phyloP scores from a whole-genome alignment of 2,113 vertebrate genomes.

The Amazona vittata region DNA sequence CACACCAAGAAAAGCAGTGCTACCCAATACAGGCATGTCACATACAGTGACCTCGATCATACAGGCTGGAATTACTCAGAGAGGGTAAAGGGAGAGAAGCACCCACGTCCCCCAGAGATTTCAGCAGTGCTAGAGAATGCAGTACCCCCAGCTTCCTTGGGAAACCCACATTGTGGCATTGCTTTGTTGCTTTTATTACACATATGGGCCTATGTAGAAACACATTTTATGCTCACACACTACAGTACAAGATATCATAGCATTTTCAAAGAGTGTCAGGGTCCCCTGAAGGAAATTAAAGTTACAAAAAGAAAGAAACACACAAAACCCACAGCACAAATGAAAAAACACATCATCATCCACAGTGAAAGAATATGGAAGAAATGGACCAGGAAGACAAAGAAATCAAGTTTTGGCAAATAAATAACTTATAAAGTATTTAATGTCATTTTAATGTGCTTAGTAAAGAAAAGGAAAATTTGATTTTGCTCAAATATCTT shows the following conservation, averaged over 20 bases:
- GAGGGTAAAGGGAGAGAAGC: not conserved
- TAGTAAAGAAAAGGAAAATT: not conserved
- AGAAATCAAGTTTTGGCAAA: not conserved
- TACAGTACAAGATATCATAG: not conserved
- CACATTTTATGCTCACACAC: not conserved
- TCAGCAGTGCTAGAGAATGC: not conserved
- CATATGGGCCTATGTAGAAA: not conserved
- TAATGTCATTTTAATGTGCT: not conserved
- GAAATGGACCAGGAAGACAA: accelerated
- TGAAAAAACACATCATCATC: not conserved
- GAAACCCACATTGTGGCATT: not conserved
- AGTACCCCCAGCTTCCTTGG: not conserved
- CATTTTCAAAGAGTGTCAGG: not conserved
- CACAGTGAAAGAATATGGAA: not conserved
- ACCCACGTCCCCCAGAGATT: not conserved
- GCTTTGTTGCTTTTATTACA: accelerated
- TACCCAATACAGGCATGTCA: not conserved
- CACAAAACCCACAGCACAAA: not conserved
- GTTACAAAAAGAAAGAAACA: too few species aligned
- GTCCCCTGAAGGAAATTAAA: not conserved
- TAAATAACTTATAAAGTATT: not conserved
- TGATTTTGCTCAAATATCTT: not conserved
- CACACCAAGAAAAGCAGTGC: not conserved
- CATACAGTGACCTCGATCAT: accelerated
- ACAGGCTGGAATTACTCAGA: not conserved